Percentiles rank a stretch among this genome's conserved stretches.
These are phyloP conservation scores for Botia kubotai DNA, from an alignment of 2,797 vertebrate species.

Conservation along the genomic window DNA sequence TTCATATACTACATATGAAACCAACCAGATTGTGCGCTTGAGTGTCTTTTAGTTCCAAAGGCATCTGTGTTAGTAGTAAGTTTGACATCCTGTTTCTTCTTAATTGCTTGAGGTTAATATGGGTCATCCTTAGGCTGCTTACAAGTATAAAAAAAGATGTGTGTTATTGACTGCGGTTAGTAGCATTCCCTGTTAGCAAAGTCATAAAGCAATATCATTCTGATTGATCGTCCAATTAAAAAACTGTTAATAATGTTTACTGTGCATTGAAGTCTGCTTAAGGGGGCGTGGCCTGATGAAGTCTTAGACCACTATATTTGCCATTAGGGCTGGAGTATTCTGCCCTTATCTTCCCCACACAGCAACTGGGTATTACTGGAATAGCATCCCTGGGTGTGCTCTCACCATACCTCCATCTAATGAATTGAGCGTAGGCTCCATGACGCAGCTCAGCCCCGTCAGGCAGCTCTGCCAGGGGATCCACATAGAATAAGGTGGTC, in stretches of 20 bases:
- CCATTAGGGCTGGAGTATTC: constrained; percentile 72
- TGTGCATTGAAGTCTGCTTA: neutral
- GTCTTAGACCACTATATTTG: constrained; percentile 75
- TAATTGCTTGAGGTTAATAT: neutral
- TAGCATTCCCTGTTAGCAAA: neutral
- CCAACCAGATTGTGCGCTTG: neutral
- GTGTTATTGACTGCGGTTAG: neutral
- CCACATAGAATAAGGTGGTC: constrained; percentile 76
- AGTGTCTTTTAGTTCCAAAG: neutral
- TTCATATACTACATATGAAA: neutral
- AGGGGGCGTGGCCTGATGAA: neutral
- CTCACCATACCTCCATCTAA: constrained; percentile 81
- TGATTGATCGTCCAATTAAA: neutral
- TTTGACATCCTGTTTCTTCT: neutral
- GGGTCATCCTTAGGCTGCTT: neutral
- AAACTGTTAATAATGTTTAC: neutral
- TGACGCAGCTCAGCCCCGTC: constrained; percentile 65
- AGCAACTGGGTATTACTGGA: constrained; percentile 82
- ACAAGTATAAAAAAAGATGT: neutral
- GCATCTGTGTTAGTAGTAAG: constrained; percentile 10
- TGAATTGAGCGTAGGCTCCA: constrained; percentile 79
- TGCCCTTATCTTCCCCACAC: constrained; percentile 76
- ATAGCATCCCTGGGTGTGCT: constrained; percentile 64
- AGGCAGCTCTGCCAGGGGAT: constrained; percentile 71
- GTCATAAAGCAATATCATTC: neutral